phyloP scores from a whole-genome alignment of 2,797 vertebrate species.

The Gymnoscopelus braueri region DNA sequence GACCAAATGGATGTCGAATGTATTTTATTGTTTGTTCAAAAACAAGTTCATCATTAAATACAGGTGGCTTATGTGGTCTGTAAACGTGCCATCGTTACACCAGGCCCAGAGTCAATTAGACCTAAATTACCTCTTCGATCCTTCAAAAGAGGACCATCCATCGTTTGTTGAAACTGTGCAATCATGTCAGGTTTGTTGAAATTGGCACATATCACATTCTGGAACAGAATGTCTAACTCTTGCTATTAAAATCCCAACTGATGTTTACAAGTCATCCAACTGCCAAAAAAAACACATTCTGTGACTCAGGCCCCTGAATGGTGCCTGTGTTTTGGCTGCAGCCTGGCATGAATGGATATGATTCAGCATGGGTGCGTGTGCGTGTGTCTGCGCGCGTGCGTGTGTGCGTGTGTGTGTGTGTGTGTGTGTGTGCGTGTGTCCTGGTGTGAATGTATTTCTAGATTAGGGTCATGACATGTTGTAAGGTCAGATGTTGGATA shows the following conservation, averaged over 20 bases:
- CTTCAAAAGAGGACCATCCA: not conserved
- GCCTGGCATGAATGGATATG: conserved; percentile 44
- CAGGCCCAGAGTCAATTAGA: too few relatives aligned
- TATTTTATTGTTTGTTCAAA: too few relatives aligned
- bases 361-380: conserved; percentile 25
- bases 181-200: not conserved
- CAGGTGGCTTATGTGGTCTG: too few relatives aligned
- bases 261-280: conserved; percentile 10
- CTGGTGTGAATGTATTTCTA: not conserved
- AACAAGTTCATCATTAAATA: conserved; percentile 33
- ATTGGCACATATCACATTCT: not conserved
- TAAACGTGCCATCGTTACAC: too few relatives aligned
- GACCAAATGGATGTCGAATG: not conserved
- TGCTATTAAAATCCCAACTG: conserved; percentile 16
- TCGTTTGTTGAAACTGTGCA: not conserved
- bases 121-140: too few relatives aligned
- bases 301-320: conserved; percentile 36
- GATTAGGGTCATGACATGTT: conserved; percentile 6
- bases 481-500: not conserved
- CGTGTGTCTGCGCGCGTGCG: not conserved
- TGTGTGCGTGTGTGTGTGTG: conserved; percentile 13
- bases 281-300: conserved; percentile 15
- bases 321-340: conserved; percentile 32
- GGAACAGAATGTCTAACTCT: not conserved
- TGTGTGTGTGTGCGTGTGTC: not conserved